These are phyloP conservation scores for Nyctibius bracteatus DNA, from an alignment of 2,113 vertebrate genomes.

Conservation along the genomic window DNA sequence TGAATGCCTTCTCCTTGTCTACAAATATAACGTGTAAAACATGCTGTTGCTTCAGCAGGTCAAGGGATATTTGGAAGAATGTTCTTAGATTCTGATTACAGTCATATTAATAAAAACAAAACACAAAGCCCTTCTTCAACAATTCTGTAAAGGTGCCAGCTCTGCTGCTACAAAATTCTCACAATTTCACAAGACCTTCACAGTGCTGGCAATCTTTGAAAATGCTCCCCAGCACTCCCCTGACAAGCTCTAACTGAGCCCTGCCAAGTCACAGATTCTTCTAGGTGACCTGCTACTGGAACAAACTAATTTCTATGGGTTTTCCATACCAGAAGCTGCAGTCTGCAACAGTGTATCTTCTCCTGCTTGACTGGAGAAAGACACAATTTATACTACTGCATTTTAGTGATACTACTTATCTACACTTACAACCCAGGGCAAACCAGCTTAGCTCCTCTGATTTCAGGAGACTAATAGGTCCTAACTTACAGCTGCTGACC, in stretches of 20 bases:
- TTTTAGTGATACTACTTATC: not conserved
- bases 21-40: not conserved
- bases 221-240: not conserved
- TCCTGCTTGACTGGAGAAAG: not conserved
- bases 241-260: not conserved
- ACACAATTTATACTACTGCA: not conserved
- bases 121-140: not conserved
- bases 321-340: not conserved
- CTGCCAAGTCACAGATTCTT: not conserved
- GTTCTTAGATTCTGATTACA: not conserved
- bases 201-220: not conserved
- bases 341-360: not conserved
- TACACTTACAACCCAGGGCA: not conserved
- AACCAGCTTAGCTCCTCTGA: not conserved
- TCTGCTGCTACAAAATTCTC: not conserved
- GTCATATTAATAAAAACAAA: not conserved
- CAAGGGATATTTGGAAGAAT: not conserved
- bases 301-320: not conserved
- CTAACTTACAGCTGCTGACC: rapidly evolving
- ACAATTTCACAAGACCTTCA: not conserved
- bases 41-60: not conserved
- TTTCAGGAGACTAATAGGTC: not conserved
- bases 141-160: not conserved
- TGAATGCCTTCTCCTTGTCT: not conserved
- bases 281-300: not conserved